Evolutionary conservation across 2,888 invertebrate genomes (phyloP), one percentile per base, ranked within the genome.

Genomic region (Cactoblastis cactorum): DNA sequence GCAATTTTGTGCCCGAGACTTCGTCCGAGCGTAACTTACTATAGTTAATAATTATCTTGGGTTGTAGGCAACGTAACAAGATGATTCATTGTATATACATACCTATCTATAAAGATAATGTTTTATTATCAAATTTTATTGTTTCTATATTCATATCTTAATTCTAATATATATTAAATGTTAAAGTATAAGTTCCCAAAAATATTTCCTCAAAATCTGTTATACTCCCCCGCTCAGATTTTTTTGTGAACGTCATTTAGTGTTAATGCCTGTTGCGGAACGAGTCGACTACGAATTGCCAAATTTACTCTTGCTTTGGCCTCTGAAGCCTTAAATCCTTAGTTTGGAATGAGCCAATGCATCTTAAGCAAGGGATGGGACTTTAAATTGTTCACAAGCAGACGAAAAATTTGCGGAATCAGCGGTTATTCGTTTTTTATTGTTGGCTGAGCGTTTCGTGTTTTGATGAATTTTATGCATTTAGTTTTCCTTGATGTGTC

Each of bases 171-270:
- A n/a, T n/a, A n/a, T n/a, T n/a, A n/a, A n/a, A n/a, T n/a, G n/a
- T n/a, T n/a, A n/a, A n/a, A n/a, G n/a, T n/a, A n/a, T n/a, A n/a
- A n/a, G n/a, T n/a, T n/a, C n/a, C n/a, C n/a, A n/a, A n/a, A n/a
- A n/a, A n/a, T 5, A 37, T 9, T 17, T 37, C 68, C 58, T 62
- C 66, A 61, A 75, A 77, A 74, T 75, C 79, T 76, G 77, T 76
- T 80, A 77, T 77, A 80, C 76, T 76, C 74, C 74, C 77, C 73
- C 67, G 74, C 69, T 71, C 74, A 80, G 82, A 83, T 80, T 86
- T 82, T n/a, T 84, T 83, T 78, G 81, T 80, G 65, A 83, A 79
- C 83, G 85, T 87, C 86, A 87, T 88, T 88, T 87, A 81, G 88
- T 86, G 87, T 74, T 87, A 88, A 87, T 86, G 88, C 80, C 67